A percentile compares a stretch with the other conserved stretches of the same genome.
Evolutionary conservation across 2,797 vertebrate genomes (phyloP).

Genomic region (Pseudochirops corinnae): DNA sequence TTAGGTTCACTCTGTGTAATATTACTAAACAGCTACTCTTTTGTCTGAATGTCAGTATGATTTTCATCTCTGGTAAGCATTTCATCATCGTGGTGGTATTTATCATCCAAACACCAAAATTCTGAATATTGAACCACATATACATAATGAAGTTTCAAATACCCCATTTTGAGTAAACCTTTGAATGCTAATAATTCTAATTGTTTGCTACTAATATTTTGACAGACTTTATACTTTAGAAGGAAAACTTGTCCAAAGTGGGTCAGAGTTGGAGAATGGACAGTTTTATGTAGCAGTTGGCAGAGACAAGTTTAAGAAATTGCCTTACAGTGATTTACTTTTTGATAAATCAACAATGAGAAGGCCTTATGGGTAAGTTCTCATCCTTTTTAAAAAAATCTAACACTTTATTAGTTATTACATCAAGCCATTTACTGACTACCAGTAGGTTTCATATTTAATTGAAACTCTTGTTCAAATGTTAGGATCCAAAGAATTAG

Average conservation of each 20-base stretch:
- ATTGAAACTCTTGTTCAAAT: not conserved
- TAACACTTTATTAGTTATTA: not conserved
- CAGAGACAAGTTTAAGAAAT: slow-evolving; percentile 95
- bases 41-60: not conserved
- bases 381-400: too few species aligned
- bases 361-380: slow-evolving; percentile 90
- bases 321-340: slow-evolving; percentile 92
- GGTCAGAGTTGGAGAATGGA: slow-evolving; percentile 92
- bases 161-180: slow-evolving; percentile 41
- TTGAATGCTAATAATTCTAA: slow-evolving; percentile 18
- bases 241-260: slow-evolving; percentile 91
- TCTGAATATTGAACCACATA: slow-evolving; percentile 25
- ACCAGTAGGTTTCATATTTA: not conserved
- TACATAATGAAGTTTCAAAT: slow-evolving; percentile 39
- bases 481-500: not conserved
- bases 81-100: not conserved
- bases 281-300: slow-evolving; percentile 97
- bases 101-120: not conserved
- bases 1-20: not conserved
- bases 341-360: slow-evolving; percentile 90
- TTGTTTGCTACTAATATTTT: slow-evolving; percentile 64
- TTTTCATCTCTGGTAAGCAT: not conserved
- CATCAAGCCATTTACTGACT: not conserved
- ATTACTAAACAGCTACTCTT: not conserved
- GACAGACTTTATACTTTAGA: slow-evolving; percentile 93